Conservation (phyloP, 2,797 vertebrate genomes). For the Gastrophryne carolinensis region DNA sequence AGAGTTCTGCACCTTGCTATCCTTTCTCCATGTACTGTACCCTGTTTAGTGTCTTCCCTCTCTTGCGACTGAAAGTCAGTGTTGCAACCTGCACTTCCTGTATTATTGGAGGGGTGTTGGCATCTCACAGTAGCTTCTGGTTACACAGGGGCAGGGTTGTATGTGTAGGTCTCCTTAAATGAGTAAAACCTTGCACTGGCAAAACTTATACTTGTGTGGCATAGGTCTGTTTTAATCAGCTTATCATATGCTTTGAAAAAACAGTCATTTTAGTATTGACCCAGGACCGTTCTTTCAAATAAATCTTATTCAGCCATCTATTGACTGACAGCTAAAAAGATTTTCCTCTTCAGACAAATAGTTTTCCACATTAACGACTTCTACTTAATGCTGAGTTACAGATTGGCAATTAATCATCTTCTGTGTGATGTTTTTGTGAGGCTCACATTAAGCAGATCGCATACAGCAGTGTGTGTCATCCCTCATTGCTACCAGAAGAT, state of each 20-base stretch:
- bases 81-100: too few species aligned
- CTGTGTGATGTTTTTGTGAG: not conserved
- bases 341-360: not conserved
- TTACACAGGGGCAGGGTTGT: too few species aligned
- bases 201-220: not conserved
- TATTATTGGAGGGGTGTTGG: too few species aligned
- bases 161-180: too few species aligned
- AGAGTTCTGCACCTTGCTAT: too few species aligned
- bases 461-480: too few species aligned
- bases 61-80: too few species aligned
- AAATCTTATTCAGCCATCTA: not conserved
- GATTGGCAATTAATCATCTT: not conserved
- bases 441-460: not conserved
- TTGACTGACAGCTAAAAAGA: slow-evolving; percentile 3
- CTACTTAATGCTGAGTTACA: slow-evolving; percentile 5
- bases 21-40: too few species aligned
- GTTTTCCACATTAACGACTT: not conserved
- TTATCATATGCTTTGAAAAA: not conserved
- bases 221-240: not conserved
- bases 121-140: too few species aligned
- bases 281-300: slow-evolving; percentile 1
- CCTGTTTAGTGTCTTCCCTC: too few species aligned
- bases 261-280: not conserved
- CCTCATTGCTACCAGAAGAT: too few species aligned
- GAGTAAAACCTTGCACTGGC: too few species aligned